A percentile compares a stretch with the other conserved stretches of the same genome.
These are phyloP conservation scores for Sarcoramphus papa DNA, from an alignment of 2,797 vertebrate genomes.

Conservation along the genomic window DNA sequence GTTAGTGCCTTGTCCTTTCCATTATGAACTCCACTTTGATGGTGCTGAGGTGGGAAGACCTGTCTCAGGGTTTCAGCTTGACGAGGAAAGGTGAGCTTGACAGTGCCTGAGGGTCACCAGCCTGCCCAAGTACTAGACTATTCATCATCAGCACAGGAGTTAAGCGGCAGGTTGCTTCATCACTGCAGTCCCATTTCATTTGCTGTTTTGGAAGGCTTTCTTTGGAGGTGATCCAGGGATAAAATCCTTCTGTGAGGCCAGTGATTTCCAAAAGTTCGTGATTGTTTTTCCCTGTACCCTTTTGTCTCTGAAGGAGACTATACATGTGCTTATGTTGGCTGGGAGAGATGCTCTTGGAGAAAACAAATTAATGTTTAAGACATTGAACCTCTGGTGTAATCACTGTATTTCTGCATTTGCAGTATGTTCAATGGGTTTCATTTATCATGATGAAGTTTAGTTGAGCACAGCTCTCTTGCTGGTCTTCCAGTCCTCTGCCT, in stretches of 20 bases:
- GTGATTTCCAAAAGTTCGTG: neutral
- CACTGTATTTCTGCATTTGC: constrained; percentile 36
- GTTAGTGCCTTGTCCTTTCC: neutral
- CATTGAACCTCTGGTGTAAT: constrained; percentile 21
- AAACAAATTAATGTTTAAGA: constrained; percentile 34
- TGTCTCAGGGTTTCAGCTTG: neutral
- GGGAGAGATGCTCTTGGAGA: neutral
- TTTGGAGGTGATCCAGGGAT: constrained; percentile 8
- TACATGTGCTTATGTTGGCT: constrained; percentile 3
- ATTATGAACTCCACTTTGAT: fast-evolving
- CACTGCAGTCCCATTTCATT: neutral
- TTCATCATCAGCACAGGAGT: neutral
- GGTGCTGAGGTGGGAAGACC: neutral
- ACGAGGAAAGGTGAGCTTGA: neutral
- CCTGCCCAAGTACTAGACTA: neutral
- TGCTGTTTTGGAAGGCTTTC: constrained; percentile 6
- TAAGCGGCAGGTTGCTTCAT: neutral
- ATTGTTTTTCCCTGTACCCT: neutral
- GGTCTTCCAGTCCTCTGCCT: constrained; percentile 57
- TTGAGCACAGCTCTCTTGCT: constrained; percentile 38
- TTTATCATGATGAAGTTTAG: constrained; percentile 56
- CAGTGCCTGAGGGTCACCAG: neutral
- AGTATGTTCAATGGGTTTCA: neutral
- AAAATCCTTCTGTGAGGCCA: neutral
- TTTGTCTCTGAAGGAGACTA: constrained; percentile 11